A percentile compares a stretch with the other conserved stretches of the same genome.
phyloP scores from a whole-genome alignment of 2,113 vertebrate genomes.

The Brachypteracias leptosomus region DNA sequence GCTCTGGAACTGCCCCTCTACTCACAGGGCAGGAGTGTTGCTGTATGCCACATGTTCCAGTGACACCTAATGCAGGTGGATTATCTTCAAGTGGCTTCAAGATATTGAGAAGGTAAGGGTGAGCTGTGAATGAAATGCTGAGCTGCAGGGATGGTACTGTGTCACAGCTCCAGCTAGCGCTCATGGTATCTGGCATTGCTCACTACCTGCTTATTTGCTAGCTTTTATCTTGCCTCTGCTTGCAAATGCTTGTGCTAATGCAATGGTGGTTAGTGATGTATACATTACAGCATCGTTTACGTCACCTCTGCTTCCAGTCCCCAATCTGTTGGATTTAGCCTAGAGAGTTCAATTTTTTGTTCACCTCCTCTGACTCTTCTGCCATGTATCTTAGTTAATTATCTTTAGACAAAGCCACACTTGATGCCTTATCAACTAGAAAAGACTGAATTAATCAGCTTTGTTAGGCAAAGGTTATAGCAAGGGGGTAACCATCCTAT shows the following conservation, averaged over 20 bases:
- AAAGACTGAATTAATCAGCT: constrained; percentile 57
- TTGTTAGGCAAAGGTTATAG: constrained; percentile 59
- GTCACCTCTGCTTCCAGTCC: neutral
- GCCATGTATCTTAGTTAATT: constrained; percentile 46
- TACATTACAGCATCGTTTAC: neutral
- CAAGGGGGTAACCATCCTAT: constrained; percentile 22
- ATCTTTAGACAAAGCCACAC: constrained; percentile 29
- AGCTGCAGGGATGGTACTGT: neutral
- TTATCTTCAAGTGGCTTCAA: neutral
- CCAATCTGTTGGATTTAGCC: neutral
- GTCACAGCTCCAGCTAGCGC: neutral
- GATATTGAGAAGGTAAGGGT: neutral
- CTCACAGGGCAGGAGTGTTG: neutral
- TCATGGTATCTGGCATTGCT: neutral
- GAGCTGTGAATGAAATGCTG: neutral
- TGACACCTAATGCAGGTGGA: neutral
- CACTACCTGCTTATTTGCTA: neutral
- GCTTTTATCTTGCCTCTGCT: neutral
- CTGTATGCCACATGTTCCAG: neutral
- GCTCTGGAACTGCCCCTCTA: neutral
- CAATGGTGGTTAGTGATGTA: neutral
- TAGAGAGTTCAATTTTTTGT: neutral
- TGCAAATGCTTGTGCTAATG: accelerated
- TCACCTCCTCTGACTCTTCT: constrained; percentile 3
- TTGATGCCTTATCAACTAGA: constrained; percentile 54